Evolutionary conservation across 2,888 invertebrate species (phyloP).

Genomic region (Caenorhabditis sp.): DNA sequence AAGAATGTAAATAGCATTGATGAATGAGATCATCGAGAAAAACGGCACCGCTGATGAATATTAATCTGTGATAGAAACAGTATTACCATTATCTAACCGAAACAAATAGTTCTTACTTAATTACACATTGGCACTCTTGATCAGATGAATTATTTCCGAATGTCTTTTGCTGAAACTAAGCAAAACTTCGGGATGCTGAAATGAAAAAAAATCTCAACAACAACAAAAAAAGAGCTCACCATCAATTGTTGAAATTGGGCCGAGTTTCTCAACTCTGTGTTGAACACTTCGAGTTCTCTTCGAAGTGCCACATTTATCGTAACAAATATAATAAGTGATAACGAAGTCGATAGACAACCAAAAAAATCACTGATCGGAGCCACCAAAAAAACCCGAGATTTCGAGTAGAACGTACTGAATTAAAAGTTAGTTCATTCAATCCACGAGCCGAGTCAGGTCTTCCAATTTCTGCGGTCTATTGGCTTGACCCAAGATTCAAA

Average conservation of each 20-base stretch:
- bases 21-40: constrained; percentile 8
- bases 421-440: background rate
- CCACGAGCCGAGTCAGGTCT: background rate
- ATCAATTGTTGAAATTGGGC: constrained; percentile 32
- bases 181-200: constrained; percentile 33
- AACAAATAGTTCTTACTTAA: constrained; percentile 4
- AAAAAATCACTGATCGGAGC: constrained; percentile 34
- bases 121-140: constrained; percentile 19
- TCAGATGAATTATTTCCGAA: constrained; percentile 35
- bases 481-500: background rate
- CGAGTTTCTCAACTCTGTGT: constrained; percentile 33
- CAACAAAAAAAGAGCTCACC: background rate
- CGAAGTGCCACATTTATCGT: constrained; percentile 28
- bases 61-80: background rate
- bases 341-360: constrained; percentile 20
- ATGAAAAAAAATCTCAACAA: background rate
- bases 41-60: constrained; percentile 28
- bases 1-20: constrained; percentile 5
- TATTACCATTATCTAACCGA: background rate
- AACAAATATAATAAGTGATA: constrained; percentile 28
- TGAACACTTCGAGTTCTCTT: constrained; percentile 37
- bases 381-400: constrained; percentile 16
- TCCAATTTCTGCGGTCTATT: no score
- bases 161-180: constrained; percentile 41
- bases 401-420: constrained; percentile 35